Base-by-base conservation (phyloP, 2,888 invertebrate genomes). In the Bugulina stolonifera region DNA sequence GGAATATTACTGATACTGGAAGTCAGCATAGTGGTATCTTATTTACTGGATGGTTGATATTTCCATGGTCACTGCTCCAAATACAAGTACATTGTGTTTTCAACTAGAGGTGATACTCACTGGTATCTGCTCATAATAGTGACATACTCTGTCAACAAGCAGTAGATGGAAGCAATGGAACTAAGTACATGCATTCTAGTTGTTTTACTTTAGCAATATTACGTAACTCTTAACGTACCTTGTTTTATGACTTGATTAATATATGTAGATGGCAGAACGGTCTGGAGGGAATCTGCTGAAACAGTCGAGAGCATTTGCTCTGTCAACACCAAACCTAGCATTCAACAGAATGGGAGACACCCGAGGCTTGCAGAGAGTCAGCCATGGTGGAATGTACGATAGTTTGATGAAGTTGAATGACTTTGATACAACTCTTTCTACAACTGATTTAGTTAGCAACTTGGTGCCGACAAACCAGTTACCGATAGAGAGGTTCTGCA, bases 331-430 rank as follows among this genome's bases (percentile, higher is more conserved):
- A 14, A 64, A 64, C 32, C 34, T 64, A 5, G 64, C 64, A 27
- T 55, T 55, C 55, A 64, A 27, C 27, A 25, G 14, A 34, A 10
- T 10, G 14, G 2, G 29, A 14, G 18, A 43, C 43, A 5, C 18
- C 10, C 43, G 18, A 43, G 64, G 64, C 29, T 27, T 29, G 32
- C 64, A 14, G 25, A 27, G 32, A n/a, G 18, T 10, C 43, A 29
- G 29, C 32, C 18, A 22, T n/a, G n/a, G 14, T 3, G 64, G 64
- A 10, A 70, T 70, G 22, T 70, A 70, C 32, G 54, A 25, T n/a
- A 70, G 70, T 29, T 32, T 70, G 52, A 70, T 70, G 70, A 70
- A 32, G 70, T 29, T 70, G 29, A 32, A 70, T 54, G 54, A 43
- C n/a, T 52, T 70, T 43, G 70, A 70, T n/a, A 34, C 23, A n/a